Evolutionary conservation across 2,888 invertebrate species (phyloP).

Genomic region (Lycaena phlaeas): DNA sequence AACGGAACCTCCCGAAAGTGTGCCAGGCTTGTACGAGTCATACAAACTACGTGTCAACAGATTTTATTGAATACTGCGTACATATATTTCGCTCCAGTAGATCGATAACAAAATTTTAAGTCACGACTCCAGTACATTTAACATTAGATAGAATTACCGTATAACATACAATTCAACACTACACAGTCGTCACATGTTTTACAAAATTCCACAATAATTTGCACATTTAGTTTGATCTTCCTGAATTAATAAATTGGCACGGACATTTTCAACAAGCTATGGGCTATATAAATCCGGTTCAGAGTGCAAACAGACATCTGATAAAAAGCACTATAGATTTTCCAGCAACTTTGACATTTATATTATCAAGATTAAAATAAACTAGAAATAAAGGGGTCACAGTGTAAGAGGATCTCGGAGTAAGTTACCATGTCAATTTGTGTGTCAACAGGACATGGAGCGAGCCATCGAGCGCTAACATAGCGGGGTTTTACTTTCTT

Average conservation of each 20-base stretch:
- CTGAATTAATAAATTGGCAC: too few species aligned
- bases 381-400: conserved; percentile 10
- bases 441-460: conserved; percentile 69
- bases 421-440: conserved; percentile 58
- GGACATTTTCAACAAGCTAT: too few species aligned
- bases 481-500: conserved; percentile 72
- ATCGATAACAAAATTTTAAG: conserved; percentile 7
- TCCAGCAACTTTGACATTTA: too few species aligned
- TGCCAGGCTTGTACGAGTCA: conserved; percentile 51
- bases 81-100: conserved; percentile 11
- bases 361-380: conserved; percentile 9
- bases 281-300: too few species aligned
- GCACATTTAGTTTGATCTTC: too few species aligned
- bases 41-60: conserved; percentile 35
- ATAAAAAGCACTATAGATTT: too few species aligned
- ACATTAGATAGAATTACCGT: background rate
- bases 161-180: background rate
- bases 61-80: conserved; percentile 14
- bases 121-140: conserved; percentile 2
- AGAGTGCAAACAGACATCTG: too few species aligned
- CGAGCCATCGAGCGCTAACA: conserved; percentile 45
- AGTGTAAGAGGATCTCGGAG: conserved; percentile 40
- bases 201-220: too few species aligned
- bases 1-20: conserved; percentile 55
- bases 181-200: too few species aligned